Evolutionary conservation across 1,140 invertebrate species (phyloP).

Genomic region (Bradysia coprophila): DNA sequence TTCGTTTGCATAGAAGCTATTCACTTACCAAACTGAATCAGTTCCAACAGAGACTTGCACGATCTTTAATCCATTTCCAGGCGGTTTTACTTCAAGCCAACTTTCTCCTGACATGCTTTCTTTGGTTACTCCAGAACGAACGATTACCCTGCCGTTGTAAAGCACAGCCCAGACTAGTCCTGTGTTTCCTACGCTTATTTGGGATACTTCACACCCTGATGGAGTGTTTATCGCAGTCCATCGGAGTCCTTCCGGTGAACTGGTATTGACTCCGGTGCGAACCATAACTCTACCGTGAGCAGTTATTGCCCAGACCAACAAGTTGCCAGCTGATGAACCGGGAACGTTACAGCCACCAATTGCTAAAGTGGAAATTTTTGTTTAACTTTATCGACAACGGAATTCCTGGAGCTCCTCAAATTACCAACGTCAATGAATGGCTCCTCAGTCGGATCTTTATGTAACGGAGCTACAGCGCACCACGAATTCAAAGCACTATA

Average conservation of each 20-base stretch:
- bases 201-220: slow-evolving; percentile 56
- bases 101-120: slow-evolving; percentile 52
- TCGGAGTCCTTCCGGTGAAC: slow-evolving; percentile 62
- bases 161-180: slow-evolving; percentile 73
- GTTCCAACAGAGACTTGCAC: slow-evolving; percentile 62
- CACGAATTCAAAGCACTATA: slow-evolving; percentile 81
- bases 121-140: slow-evolving; percentile 56
- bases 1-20: neutral
- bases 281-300: slow-evolving; percentile 77
- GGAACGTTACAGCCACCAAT: slow-evolving; percentile 68
- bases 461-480: slow-evolving; percentile 73
- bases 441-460: slow-evolving; percentile 70
- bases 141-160: slow-evolving; percentile 59
- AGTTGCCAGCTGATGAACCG: slow-evolving; percentile 45
- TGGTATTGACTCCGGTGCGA: slow-evolving; percentile 53
- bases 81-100: slow-evolving; percentile 66
- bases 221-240: slow-evolving; percentile 63
- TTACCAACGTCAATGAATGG: slow-evolving; percentile 56
- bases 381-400: too few relatives aligned
- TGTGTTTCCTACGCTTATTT: slow-evolving; percentile 63
- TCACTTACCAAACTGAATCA: slow-evolving; percentile 65
- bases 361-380: too few relatives aligned
- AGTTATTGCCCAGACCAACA: slow-evolving; percentile 81
- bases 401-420: too few relatives aligned
- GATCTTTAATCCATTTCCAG: slow-evolving; percentile 44